Base-by-base conservation (phyloP, 2,888 invertebrate species). In the Euplagia quadripunctaria region DNA sequence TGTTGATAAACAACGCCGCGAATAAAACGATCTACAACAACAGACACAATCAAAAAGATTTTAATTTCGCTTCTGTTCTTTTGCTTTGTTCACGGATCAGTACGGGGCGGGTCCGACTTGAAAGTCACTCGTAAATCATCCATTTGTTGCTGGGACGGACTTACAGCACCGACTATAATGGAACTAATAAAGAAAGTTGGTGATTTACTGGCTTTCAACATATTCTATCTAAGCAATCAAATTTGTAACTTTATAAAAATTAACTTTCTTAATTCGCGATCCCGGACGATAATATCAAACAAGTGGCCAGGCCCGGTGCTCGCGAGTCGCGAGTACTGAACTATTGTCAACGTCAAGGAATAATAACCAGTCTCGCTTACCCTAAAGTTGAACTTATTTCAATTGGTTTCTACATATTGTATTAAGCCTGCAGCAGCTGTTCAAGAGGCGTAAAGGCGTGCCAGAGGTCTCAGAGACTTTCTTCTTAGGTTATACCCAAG, bases 31-130 rank as follows among this genome's bases (percentile, higher is more conserved):
- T 70, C 31, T 55, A 55, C 43, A 51, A n/a, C 69, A 64, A 43
- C 55, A 70, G 64, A 63, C 61, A 49, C 42, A 68, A 46, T 49
- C 42, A 31, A 11, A n/a, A 71, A 52, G 49, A 55, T 71, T 64
- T 74, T 72, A 64, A 81, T 80, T 74, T 66, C 31, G 65, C 63
- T 51, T 46, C 31, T 73, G 63, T 67, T 68, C 52, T 67, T 31
- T 67, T 55, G 70, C 20, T 61, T 69, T 65, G 42, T 72, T 76
- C 42, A 20, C 52, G 51, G 49, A 43, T n/a, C 43, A 8, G 31
- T 16, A 9, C 17, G 61, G 64, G 65, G 14, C 17, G 8, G 46
- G 64, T n/a, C 20, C 49, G 20, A 11, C 31, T 61, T 49, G 63
- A 69, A 17, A 16, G 46, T 55, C 31, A 55, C 43, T 43, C 64